Evolutionary conservation across 92 coral and sea anemone species (phyloP).

Genomic region (Hydrozoanthus gracilis): DNA sequence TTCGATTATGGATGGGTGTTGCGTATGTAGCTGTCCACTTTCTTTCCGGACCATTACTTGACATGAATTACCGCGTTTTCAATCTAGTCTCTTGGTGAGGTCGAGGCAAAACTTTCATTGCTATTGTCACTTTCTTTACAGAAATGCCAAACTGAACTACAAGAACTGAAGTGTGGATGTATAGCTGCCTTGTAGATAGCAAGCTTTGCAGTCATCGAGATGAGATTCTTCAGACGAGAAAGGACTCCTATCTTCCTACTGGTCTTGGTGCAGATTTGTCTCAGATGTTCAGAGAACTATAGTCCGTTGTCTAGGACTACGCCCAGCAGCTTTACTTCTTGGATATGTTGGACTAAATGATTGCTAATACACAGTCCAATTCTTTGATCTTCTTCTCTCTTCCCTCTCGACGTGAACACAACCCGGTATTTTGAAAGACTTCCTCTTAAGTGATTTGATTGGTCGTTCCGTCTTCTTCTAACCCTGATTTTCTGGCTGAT

Average conservation of each 20-base stretch:
- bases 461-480: neutral
- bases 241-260: neutral
- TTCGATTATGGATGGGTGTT: no score
- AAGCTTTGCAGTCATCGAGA: neutral
- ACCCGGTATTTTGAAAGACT: neutral
- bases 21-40: no score
- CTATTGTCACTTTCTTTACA: neutral
- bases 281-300: neutral
- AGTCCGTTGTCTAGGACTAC: neutral
- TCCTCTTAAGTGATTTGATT: neutral
- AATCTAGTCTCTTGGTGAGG: no score
- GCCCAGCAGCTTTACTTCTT: neutral
- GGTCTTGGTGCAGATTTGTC: neutral
- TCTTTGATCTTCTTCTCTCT: neutral
- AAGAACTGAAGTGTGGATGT: neutral
- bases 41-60: no score
- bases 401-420: neutral
- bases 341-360: neutral
- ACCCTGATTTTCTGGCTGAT: neutral
- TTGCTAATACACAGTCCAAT: neutral
- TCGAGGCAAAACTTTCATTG: neutral
- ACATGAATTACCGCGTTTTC: no score
- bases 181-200: neutral
- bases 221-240: neutral
- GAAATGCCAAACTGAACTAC: constrained; percentile 6